Percentiles rank a stretch among this genome's conserved stretches.
phyloP scores from a whole-genome alignment of 53 echinoderm and acorn worm genomes.

The Luidia sarsii region DNA sequence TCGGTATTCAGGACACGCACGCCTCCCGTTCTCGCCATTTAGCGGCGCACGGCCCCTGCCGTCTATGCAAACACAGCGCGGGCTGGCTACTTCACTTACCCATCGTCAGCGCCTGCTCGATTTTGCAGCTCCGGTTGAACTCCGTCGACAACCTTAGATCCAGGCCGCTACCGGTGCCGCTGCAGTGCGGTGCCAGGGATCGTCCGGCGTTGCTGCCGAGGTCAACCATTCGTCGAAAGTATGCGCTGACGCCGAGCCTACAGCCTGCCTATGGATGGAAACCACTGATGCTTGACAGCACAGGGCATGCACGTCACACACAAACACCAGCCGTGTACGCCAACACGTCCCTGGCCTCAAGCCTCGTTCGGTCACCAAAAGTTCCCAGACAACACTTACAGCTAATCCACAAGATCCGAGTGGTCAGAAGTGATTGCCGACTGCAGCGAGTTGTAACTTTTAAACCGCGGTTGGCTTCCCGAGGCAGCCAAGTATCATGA shows the following conservation, averaged over 20 bases:
- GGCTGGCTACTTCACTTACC: slow-evolving; percentile 51
- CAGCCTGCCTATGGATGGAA: neutral
- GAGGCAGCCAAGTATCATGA: slow-evolving; percentile 15
- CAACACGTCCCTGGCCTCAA: slow-evolving; percentile 38
- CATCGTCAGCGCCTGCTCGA: slow-evolving; percentile 48
- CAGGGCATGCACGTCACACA: neutral
- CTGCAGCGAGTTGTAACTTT: slow-evolving; percentile 44
- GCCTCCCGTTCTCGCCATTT: slow-evolving; percentile 39
- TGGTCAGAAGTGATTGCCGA: slow-evolving; percentile 48
- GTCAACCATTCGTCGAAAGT: slow-evolving; percentile 39
- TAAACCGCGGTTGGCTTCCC: slow-evolving; percentile 33
- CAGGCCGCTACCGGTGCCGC: slow-evolving; percentile 27
- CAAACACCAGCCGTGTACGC: slow-evolving; percentile 3
- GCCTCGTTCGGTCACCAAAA: slow-evolving; percentile 13
- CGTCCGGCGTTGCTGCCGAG: slow-evolving; percentile 21
- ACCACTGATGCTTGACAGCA: slow-evolving; percentile 37
- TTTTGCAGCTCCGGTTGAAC: slow-evolving; percentile 37
- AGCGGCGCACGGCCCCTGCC: slow-evolving; percentile 48
- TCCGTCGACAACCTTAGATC: slow-evolving; percentile 51
- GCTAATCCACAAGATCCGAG: slow-evolving; percentile 49
- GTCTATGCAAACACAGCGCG: slow-evolving; percentile 39
- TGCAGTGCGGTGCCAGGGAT: slow-evolving; percentile 29
- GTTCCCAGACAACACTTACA: slow-evolving; percentile 43
- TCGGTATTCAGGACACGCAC: slow-evolving; percentile 44
- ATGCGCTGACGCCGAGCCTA: neutral